Evolutionary conservation across 2,797 vertebrate species (phyloP).

Genomic region (Dendrocincla tyrannina): DNA sequence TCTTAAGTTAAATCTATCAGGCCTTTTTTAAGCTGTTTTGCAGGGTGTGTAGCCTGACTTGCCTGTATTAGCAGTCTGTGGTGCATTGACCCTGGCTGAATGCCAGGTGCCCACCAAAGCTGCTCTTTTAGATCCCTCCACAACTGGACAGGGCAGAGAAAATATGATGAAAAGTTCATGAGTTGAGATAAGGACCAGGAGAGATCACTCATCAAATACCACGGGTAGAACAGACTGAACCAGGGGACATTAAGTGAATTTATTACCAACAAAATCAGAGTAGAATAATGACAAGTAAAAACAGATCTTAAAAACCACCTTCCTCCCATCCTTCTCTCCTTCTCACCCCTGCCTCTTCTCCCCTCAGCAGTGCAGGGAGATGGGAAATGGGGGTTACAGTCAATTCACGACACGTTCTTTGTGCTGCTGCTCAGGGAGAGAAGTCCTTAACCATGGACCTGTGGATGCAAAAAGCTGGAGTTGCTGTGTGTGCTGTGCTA

Average conservation of each 20-base stretch:
- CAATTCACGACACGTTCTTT: accelerated
- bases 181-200: neutral
- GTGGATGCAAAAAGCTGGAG: neutral
- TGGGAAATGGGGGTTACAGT: too few species aligned
- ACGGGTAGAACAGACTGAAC: neutral
- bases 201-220: neutral
- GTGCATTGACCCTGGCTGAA: neutral
- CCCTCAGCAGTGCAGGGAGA: neutral
- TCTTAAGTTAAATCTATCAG: neutral
- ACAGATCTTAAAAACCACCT: neutral
- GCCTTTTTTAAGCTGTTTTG: neutral
- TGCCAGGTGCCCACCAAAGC: neutral
- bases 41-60: neutral
- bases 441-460: neutral
- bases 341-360: accelerated
- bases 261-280: neutral
- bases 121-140: neutral
- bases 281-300: neutral
- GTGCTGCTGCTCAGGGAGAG: neutral
- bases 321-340: accelerated
- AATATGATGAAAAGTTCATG: accelerated
- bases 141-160: neutral
- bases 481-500: neutral
- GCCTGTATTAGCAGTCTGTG: accelerated
- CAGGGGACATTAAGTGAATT: neutral